Conservation (phyloP, 1,140 invertebrate genomes). For the Sesamia nonagrioides region DNA sequence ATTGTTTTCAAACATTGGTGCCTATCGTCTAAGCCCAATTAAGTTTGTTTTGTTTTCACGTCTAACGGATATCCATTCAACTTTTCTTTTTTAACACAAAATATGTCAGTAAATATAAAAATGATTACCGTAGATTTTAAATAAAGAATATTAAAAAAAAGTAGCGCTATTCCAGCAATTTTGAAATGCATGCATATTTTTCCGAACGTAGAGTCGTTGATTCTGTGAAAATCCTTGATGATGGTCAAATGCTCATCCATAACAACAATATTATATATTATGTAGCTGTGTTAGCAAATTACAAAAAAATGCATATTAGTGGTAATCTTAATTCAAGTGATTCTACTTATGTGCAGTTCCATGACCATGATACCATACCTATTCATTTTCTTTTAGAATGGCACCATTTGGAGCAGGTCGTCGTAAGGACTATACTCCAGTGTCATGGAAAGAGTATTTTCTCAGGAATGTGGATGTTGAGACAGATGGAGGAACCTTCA, state of each 20-base stretch:
- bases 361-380: neutral
- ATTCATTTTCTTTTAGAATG: constrained; percentile 61
- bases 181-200: neutral
- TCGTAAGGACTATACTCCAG: constrained; percentile 93
- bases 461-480: constrained; percentile 91
- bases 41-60: neutral
- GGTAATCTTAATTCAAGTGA: no score
- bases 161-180: neutral
- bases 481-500: constrained; percentile 91
- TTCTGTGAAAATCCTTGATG: neutral
- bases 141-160: no score
- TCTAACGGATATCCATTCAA: neutral
- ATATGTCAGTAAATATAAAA: neutral
- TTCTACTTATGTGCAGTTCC: no score
- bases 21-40: neutral
- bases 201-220: neutral
- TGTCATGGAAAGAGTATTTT: constrained; percentile 95
- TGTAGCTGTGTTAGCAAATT: no score
- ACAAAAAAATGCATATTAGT: no score
- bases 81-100: neutral
- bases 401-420: constrained; percentile 81
- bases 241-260: no score
- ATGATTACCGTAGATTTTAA: no score
- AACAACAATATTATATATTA: no score
- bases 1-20: neutral